Percentiles rank a stretch among this genome's conserved stretches.
Evolutionary conservation across 2,113 vertebrate genomes (phyloP).

Genomic region (Rynchops niger): DNA sequence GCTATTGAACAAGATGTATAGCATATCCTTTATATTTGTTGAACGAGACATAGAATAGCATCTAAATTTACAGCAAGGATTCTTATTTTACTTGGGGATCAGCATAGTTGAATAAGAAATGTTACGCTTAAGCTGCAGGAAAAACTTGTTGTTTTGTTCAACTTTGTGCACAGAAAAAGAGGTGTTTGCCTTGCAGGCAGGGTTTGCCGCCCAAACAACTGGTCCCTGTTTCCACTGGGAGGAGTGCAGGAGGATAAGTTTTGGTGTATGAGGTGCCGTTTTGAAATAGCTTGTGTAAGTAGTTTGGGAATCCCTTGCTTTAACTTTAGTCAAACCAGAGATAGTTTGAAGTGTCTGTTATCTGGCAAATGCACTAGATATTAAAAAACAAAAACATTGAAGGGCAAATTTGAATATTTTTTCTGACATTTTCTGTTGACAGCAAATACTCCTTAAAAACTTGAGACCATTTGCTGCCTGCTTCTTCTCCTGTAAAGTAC

Average conservation of each 20-base stretch:
- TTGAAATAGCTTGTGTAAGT: background rate
- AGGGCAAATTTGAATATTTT: background rate
- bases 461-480: background rate
- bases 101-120: background rate
- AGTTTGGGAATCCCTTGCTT: background rate
- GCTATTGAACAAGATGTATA: background rate
- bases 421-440: background rate
- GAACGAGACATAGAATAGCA: background rate
- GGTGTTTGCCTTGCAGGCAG: background rate
- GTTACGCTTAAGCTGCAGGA: background rate
- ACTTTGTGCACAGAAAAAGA: background rate
- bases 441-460: background rate
- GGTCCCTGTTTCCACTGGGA: background rate
- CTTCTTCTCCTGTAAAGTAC: background rate
- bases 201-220: background rate
- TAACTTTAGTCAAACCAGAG: background rate
- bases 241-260: background rate
- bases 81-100: background rate
- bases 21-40: background rate
- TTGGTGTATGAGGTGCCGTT: background rate
- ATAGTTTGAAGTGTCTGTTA: background rate
- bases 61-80: background rate
- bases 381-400: background rate
- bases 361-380: background rate
- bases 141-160: background rate